These are phyloP conservation scores for Cheilosia pagana DNA, from an alignment of 2,888 invertebrate genomes.

Conservation along the genomic window DNA sequence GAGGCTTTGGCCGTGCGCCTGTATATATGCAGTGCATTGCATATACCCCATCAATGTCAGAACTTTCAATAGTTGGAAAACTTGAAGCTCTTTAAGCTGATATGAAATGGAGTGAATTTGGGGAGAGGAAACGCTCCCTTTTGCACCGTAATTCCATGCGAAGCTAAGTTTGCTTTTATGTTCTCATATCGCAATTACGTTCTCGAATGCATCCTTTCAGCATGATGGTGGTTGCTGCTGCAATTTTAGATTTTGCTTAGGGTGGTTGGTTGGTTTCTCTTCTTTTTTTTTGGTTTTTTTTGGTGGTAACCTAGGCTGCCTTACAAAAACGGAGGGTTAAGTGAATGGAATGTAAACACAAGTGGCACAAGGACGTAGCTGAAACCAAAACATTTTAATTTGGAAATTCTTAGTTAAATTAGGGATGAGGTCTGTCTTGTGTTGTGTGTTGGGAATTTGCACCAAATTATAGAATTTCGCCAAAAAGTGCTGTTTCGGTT, in stretches of 20 bases:
- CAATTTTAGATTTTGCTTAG: constrained; percentile 29
- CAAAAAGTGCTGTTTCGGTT: not conserved
- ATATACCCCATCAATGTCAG: constrained; percentile 18
- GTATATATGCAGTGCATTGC: not conserved
- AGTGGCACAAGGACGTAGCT: constrained; percentile 19
- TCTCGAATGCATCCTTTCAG: constrained; percentile 42
- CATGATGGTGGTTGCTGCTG: not conserved
- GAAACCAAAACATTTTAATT: constrained; percentile 42
- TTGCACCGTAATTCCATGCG: constrained; percentile 18
- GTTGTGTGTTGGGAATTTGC: not conserved
- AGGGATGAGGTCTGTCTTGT: constrained; percentile 14
- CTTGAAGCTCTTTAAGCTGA: constrained; percentile 21
- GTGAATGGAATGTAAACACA: constrained; percentile 24
- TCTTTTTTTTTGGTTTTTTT: constrained; percentile 8
- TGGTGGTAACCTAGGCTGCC: not conserved
- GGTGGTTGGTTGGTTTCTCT: not conserved
- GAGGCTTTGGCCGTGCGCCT: not conserved
- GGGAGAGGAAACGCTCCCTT: not conserved
- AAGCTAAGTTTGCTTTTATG: constrained; percentile 21
- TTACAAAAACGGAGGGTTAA: constrained; percentile 2
- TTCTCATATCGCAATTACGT: constrained; percentile 36
- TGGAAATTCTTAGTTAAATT: constrained; percentile 39
- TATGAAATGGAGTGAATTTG: constrained; percentile 4
- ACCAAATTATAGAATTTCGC: not conserved
- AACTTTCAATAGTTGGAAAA: constrained; percentile 12